Percentiles rank a stretch among this genome's conserved stretches.
These are phyloP conservation scores for Drosophila melanosoma DNA, from an alignment of 2,888 invertebrate species.

Conservation along the genomic window DNA sequence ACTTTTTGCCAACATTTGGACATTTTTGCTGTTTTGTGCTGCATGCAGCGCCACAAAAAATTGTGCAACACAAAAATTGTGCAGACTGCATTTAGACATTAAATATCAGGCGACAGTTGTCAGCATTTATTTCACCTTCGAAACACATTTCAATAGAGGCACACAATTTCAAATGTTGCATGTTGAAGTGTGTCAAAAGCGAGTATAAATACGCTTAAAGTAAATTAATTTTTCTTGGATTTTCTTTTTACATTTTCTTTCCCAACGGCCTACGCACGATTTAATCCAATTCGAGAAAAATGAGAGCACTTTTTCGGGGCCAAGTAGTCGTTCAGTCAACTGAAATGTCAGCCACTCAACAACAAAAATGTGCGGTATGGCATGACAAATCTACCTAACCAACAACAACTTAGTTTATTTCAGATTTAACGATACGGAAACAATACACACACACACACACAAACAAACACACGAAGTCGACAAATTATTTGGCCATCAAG, in stretches of 20 bases:
- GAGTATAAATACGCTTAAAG: slow-evolving; percentile 32
- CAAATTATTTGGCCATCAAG: slow-evolving; percentile 81
- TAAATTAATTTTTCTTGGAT: slow-evolving; percentile 43
- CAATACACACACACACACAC: slow-evolving; percentile 23
- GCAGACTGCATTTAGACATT: slow-evolving; percentile 41
- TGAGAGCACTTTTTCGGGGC: slow-evolving; percentile 4
- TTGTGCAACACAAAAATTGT: slow-evolving; percentile 33
- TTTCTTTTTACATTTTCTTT: slow-evolving; percentile 13
- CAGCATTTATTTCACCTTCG: slow-evolving; percentile 8
- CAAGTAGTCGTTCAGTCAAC: slow-evolving; percentile 43
- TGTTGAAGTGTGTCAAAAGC: slow-evolving; percentile 31
- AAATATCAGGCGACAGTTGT: slow-evolving; percentile 30
- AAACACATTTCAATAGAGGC: slow-evolving; percentile 17
- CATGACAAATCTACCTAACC: slow-evolving; percentile 72
- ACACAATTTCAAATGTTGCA: slow-evolving; percentile 38
- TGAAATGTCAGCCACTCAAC: slow-evolving; percentile 77
- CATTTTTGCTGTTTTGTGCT: slow-evolving; percentile 43
- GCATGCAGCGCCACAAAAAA: slow-evolving; percentile 42
- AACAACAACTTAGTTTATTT: slow-evolving; percentile 58
- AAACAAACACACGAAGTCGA: slow-evolving; percentile 55
- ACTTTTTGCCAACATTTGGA: slow-evolving; percentile 66
- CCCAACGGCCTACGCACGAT: slow-evolving; percentile 65
- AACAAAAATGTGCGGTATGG: slow-evolving; percentile 46
- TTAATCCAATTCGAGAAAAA: slow-evolving; percentile 51
- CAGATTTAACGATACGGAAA: slow-evolving; percentile 79